phyloP scores from a whole-genome alignment of 2,888 invertebrate species.

The Drosophila macrospina region DNA sequence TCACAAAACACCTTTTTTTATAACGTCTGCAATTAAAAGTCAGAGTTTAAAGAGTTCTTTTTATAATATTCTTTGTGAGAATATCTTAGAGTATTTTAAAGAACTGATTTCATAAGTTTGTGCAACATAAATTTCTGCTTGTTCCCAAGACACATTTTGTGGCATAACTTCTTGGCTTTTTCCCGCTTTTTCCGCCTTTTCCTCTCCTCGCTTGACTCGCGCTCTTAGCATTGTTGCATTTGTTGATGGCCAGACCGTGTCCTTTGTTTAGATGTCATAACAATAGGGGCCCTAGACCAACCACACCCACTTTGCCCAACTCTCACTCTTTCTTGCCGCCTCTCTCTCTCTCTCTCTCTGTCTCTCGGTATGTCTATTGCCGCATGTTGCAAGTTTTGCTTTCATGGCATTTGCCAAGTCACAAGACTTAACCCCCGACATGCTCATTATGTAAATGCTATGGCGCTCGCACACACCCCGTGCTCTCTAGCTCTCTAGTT shows the following conservation, averaged over 20 bases:
- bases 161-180: constrained; percentile 2
- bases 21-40: too few species aligned
- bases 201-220: not conserved
- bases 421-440: constrained; percentile 31
- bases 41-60: too few species aligned
- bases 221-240: constrained; percentile 17
- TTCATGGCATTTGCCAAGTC: constrained; percentile 33
- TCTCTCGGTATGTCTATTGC: not conserved
- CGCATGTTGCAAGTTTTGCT: constrained; percentile 27
- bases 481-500: not conserved
- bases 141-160: constrained; percentile 8
- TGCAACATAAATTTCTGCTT: constrained; percentile 3
- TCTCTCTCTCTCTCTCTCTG: not conserved
- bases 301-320: not conserved
- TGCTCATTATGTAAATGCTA: constrained; percentile 74
- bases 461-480: constrained; percentile 24
- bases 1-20: too few species aligned
- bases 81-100: not conserved
- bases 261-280: constrained; percentile 40
- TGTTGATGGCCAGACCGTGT: not conserved
- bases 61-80: not conserved
- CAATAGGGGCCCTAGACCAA: constrained; percentile 20
- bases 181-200: not conserved
- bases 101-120: not conserved
- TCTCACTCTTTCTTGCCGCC: not conserved